Evolutionary conservation across 1,140 invertebrate genomes (phyloP).

Genomic region (Carposina sasakii): DNA sequence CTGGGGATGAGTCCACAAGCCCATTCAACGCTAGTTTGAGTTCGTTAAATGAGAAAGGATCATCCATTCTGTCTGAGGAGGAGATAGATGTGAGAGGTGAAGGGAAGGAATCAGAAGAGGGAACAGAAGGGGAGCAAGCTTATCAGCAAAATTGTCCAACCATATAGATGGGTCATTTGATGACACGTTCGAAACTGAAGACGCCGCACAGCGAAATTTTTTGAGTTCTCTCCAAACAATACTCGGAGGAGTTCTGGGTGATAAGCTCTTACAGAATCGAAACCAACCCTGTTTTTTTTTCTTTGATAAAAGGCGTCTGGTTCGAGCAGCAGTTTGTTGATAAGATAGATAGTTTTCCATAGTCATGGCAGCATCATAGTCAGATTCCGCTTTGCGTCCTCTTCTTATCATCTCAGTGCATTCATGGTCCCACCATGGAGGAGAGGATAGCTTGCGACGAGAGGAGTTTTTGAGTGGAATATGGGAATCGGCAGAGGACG

Average conservation of each 20-base stretch:
- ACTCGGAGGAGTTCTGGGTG: neutral
- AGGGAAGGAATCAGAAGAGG: neutral
- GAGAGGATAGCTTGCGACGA: neutral
- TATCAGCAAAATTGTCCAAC: constrained; percentile 3
- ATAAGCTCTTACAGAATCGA: constrained; percentile 4
- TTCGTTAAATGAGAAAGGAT: neutral
- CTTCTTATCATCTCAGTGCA: constrained; percentile 6
- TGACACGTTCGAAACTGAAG: neutral
- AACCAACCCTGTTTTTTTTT: constrained; percentile 6
- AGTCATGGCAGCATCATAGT: neutral
- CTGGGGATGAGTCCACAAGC: neutral
- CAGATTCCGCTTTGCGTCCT: constrained; percentile 7
- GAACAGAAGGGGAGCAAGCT: constrained; percentile 2
- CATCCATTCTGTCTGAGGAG: neutral
- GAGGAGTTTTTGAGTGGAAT: constrained; percentile 9
- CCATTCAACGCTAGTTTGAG: neutral
- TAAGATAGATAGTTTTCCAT: neutral
- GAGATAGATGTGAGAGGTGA: neutral
- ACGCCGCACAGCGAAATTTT: neutral
- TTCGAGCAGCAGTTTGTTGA: neutral
- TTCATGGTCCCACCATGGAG: constrained; percentile 13
- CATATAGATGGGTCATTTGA: neutral
- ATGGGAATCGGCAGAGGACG: neutral
- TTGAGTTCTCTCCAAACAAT: constrained; percentile 8
- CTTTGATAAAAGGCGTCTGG: neutral